phyloP scores from a whole-genome alignment of 2,888 invertebrate species.

The Erebia aethiops region DNA sequence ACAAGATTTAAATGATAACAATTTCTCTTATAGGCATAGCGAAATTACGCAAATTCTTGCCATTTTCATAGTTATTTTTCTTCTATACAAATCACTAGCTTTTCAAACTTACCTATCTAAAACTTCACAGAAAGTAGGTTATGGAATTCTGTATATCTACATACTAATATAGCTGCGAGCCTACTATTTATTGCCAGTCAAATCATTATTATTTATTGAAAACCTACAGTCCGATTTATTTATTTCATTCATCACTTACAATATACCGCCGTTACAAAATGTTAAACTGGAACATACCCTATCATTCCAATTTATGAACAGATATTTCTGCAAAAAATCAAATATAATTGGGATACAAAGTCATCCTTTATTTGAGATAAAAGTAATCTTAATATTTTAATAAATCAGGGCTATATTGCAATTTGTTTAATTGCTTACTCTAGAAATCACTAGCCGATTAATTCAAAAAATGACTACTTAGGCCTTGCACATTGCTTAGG shows the following conservation, averaged over 20 bases:
- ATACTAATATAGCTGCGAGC: slow-evolving; percentile 7
- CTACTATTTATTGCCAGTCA: slow-evolving; percentile 12
- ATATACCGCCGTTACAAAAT: background rate
- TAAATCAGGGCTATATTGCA: slow-evolving; percentile 20
- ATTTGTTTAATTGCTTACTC: slow-evolving; percentile 22
- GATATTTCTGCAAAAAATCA: too few relatives aligned
- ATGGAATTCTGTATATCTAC: background rate
- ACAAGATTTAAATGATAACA: slow-evolving; percentile 30
- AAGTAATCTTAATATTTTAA: too few relatives aligned
- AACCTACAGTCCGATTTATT: background rate
- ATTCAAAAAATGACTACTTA: slow-evolving; percentile 15
- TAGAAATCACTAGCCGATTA: slow-evolving; percentile 31
- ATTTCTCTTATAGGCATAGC: slow-evolving; percentile 8
- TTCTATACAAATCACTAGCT: background rate
- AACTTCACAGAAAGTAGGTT: background rate
- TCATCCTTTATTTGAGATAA: background rate
- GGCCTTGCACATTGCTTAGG: slow-evolving; percentile 15
- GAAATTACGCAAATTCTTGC: background rate
- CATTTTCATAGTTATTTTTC: background rate
- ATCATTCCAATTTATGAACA: background rate
- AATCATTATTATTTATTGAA: background rate
- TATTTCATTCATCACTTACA: background rate
- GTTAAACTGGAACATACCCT: background rate
- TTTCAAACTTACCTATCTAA: background rate
- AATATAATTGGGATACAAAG: background rate